Evolutionary conservation across 1,140 invertebrate genomes (phyloP).

Genomic region (Drosophila setifemur): DNA sequence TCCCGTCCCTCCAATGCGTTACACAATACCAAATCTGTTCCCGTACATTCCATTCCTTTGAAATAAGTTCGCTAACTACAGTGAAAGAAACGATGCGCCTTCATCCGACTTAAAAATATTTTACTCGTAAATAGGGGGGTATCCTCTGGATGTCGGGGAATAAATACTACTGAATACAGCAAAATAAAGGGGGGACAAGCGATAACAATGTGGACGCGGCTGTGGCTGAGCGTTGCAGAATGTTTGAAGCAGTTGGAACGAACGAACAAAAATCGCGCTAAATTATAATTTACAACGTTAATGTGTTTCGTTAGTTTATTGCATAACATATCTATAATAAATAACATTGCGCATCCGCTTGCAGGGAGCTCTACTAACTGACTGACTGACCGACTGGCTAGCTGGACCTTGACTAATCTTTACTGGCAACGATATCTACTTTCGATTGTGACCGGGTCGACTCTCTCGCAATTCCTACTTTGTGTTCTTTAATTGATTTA

Average conservation of each 20-base stretch:
- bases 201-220: constrained; percentile 37
- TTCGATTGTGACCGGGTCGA: constrained; percentile 53
- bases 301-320: constrained; percentile 39
- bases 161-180: constrained; percentile 66
- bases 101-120: constrained; percentile 46
- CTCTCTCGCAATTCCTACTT: constrained; percentile 1
- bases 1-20: constrained; percentile 45
- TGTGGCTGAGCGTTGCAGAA: constrained; percentile 21
- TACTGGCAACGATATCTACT: constrained; percentile 28
- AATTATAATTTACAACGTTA: constrained; percentile 50
- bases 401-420: constrained; percentile 29
- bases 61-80: constrained; percentile 72
- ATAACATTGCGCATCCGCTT: constrained; percentile 52
- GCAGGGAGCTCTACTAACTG: constrained; percentile 26
- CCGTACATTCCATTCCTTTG: constrained; percentile 40
- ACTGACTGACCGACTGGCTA: constrained; percentile 41
- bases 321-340: constrained; percentile 62
- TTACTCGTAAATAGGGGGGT: constrained; percentile 19
- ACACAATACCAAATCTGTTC: constrained; percentile 56
- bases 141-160: constrained; percentile 38
- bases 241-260: constrained; percentile 40
- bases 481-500: constrained; percentile 38
- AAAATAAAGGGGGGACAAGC: constrained; percentile 40
- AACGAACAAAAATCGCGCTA: constrained; percentile 30
- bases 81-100: constrained; percentile 20